These are phyloP conservation scores for Rhynchophorus ferrugineus DNA, from an alignment of 1,140 invertebrate species.

Conservation along the genomic window DNA sequence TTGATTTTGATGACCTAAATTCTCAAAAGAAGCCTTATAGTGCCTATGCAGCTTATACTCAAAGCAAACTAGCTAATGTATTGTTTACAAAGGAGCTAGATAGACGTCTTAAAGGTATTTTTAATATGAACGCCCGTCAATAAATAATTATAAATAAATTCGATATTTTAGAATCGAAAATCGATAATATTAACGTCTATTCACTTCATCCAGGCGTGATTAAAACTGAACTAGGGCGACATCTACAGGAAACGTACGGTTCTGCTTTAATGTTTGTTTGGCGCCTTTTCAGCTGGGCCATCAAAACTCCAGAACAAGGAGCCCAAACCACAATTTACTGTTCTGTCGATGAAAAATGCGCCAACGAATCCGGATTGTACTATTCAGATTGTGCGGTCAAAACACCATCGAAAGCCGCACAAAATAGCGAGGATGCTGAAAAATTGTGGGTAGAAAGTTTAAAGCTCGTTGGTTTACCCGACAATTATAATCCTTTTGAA, in stretches of 20 bases:
- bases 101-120: conserved; percentile 51
- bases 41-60: conserved; percentile 51
- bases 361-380: conserved; percentile 54
- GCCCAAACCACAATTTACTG: conserved; percentile 76
- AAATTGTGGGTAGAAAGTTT: conserved; percentile 69
- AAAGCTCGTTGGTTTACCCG: conserved; percentile 47
- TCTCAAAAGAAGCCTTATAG: conserved; percentile 53
- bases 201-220: conserved; percentile 66
- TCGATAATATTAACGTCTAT: conserved; percentile 55
- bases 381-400: conserved; percentile 51
- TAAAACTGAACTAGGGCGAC: conserved; percentile 64
- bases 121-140: no score
- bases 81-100: conserved; percentile 62
- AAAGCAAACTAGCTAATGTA: conserved; percentile 70
- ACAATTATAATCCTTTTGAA: conserved; percentile 35
- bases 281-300: conserved; percentile 32
- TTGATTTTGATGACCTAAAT: conserved; percentile 65
- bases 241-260: conserved; percentile 51
- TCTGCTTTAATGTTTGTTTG: conserved; percentile 37
- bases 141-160: background rate
- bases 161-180: conserved; percentile 38
- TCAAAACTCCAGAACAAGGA: conserved; percentile 59
- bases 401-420: conserved; percentile 40
- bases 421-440: conserved; percentile 50
- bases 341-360: conserved; percentile 60